Conservation (phyloP, 2,113 vertebrate genomes). For the Hiodon alosoides region DNA sequence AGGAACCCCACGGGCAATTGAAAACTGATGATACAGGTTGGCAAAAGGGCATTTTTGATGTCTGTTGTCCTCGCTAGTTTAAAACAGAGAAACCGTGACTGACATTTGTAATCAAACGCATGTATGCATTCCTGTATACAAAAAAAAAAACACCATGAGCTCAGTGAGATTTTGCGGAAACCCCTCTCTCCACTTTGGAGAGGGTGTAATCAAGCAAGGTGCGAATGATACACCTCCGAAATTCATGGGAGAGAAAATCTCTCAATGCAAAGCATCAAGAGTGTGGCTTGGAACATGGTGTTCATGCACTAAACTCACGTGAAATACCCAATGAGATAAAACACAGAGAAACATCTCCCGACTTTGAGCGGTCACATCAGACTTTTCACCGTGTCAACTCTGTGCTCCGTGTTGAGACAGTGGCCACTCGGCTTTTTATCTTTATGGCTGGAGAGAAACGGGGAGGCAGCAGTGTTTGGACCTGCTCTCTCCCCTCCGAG, state of each 20-base stretch:
- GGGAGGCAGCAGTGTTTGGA: background rate
- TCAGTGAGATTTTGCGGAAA: background rate
- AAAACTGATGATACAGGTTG: conserved; percentile 18
- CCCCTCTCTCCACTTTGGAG: background rate
- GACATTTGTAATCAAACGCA: conserved; percentile 31
- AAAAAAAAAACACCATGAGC: background rate
- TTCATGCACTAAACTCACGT: background rate
- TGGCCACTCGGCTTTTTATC: background rate
- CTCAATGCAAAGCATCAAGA: background rate
- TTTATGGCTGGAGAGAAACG: background rate
- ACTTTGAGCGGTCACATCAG: background rate
- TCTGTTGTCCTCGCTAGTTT: conserved; percentile 16
- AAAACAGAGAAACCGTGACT: conserved; percentile 19
- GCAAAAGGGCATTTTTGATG: conserved; percentile 14
- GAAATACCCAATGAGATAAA: background rate
- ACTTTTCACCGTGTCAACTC: background rate
- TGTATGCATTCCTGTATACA: conserved; percentile 16
- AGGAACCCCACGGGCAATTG: conserved; percentile 24
- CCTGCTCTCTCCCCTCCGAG: background rate
- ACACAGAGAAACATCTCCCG: background rate
- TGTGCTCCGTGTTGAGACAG: background rate
- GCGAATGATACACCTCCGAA: background rate
- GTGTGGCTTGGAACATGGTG: background rate
- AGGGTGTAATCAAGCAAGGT: background rate
- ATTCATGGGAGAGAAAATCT: background rate